phyloP scores from a whole-genome alignment of 2,113 vertebrate genomes.

The Rallus limicola region DNA sequence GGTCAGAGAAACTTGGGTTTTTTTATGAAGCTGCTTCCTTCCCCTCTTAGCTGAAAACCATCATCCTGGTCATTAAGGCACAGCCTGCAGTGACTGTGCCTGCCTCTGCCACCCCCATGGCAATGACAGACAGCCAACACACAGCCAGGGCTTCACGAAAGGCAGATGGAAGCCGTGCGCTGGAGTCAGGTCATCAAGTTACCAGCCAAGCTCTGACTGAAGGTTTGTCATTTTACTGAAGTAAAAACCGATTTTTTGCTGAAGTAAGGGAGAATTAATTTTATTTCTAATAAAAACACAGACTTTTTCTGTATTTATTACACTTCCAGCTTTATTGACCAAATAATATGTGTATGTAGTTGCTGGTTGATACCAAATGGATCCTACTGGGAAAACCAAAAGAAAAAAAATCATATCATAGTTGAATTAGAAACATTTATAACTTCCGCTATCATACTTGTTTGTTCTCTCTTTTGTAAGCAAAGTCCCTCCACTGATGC shows the following conservation, averaged over 20 bases:
- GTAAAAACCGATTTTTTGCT: background rate
- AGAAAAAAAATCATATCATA: background rate
- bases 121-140: background rate
- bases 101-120: background rate
- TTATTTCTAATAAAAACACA: background rate
- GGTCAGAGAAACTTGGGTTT: background rate
- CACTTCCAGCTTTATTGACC: background rate
- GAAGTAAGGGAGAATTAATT: background rate
- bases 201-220: background rate
- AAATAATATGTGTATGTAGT: background rate
- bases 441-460: background rate
- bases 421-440: background rate
- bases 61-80: background rate
- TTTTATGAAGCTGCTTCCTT: background rate
- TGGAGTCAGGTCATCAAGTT: background rate
- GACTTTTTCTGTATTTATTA: background rate
- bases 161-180: rapidly evolving
- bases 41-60: background rate
- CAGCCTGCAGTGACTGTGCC: rapidly evolving
- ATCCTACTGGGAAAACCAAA: background rate
- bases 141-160: background rate
- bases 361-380: background rate
- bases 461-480: background rate
- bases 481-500: background rate
- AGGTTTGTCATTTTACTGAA: background rate